A percentile compares a stretch with the other conserved stretches of the same genome.
Conservation (phyloP, 2,113 vertebrate genomes). For the Tonatia bakeri region DNA sequence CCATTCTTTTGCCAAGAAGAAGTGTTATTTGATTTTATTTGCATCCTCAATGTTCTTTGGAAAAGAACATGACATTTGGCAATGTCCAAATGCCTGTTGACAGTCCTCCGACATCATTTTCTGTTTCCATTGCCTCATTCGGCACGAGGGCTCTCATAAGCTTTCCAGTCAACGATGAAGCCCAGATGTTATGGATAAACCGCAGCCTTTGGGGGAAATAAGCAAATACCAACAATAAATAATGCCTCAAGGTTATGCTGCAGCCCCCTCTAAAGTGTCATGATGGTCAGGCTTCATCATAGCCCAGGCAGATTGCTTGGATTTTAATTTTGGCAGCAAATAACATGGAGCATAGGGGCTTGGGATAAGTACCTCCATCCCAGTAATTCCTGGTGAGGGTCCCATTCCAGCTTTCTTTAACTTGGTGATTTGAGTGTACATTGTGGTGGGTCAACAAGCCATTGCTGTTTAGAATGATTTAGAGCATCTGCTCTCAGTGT, state of each 20-base stretch:
- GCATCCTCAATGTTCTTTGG: constrained; percentile 72
- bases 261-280: background rate
- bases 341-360: background rate
- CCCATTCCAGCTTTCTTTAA: background rate
- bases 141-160: constrained; percentile 53
- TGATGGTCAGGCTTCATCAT: constrained; percentile 33
- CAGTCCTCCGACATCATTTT: constrained; percentile 70
- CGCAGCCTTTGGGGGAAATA: constrained; percentile 35
- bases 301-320: constrained; percentile 26
- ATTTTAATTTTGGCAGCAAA: constrained; percentile 49
- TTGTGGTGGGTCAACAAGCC: background rate
- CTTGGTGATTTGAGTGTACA: background rate
- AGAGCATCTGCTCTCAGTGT: background rate
- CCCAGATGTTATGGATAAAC: constrained; percentile 73
- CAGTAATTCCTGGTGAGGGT: background rate
- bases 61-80: constrained; percentile 73
- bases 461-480: constrained; percentile 15
- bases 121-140: constrained; percentile 73
- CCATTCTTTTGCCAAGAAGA: constrained; percentile 59
- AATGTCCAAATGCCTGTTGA: constrained; percentile 65
- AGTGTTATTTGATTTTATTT: constrained; percentile 75
- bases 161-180: constrained; percentile 64
- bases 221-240: constrained; percentile 66
- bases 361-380: constrained; percentile 19
- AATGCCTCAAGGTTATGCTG: constrained; percentile 21